These are phyloP conservation scores for Xanthorhoe spadicearia DNA, from an alignment of 2,888 invertebrate genomes.

Conservation along the genomic window DNA sequence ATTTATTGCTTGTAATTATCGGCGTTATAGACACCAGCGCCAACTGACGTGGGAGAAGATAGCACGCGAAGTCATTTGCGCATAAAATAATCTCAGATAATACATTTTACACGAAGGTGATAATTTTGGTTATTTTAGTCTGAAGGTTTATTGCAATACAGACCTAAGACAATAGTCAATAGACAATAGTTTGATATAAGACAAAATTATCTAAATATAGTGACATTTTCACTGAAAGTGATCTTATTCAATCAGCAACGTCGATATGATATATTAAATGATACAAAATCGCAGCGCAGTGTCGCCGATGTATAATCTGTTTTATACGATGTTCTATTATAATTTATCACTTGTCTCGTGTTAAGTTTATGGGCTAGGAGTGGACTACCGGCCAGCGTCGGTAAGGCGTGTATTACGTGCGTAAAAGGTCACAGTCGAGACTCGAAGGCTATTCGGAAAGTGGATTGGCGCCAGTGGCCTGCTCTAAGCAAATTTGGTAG, in stretches of 20 bases:
- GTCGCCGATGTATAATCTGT: constrained; percentile 11
- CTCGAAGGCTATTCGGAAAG: constrained; percentile 82
- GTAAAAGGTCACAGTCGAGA: constrained; percentile 83
- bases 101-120: background rate
- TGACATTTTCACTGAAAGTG: background rate
- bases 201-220: background rate
- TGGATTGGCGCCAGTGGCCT: constrained; percentile 75
- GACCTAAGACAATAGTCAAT: too few species aligned
- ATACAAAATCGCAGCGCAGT: constrained; percentile 7
- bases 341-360: constrained; percentile 49
- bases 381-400: constrained; percentile 52
- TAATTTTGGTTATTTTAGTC: background rate
- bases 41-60: constrained; percentile 8
- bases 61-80: background rate
- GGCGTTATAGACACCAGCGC: constrained; percentile 19
- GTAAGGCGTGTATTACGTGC: constrained; percentile 68
- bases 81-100: background rate
- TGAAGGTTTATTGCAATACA: too few species aligned
- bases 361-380: constrained; percentile 66
- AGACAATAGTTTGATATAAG: background rate
- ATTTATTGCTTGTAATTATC: constrained; percentile 35
- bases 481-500: constrained; percentile 77
- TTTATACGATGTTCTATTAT: constrained; percentile 27
- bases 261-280: too few species aligned
- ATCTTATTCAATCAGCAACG: too few species aligned